A percentile compares a stretch with the other conserved stretches of the same genome.
Conservation (phyloP, 2,113 vertebrate genomes). For the Scomber japonicus region DNA sequence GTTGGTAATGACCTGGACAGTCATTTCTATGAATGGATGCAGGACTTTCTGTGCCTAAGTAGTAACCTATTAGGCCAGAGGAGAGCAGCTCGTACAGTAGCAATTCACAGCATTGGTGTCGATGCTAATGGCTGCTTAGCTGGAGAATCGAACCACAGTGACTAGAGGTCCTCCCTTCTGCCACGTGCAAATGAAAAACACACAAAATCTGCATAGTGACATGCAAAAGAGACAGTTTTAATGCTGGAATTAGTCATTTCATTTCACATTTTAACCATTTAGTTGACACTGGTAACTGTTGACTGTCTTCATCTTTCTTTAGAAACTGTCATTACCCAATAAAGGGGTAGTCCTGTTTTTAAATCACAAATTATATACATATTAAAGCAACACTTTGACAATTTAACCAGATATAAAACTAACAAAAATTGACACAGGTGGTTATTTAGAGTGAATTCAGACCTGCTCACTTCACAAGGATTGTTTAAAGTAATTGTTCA, state of each 20-base stretch:
- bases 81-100: conserved; percentile 55
- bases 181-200: conserved; percentile 64
- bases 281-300: conserved; percentile 12
- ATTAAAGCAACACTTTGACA: too few species aligned
- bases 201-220: conserved; percentile 47
- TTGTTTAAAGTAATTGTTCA: too few species aligned
- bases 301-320: too few species aligned
- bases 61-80: conserved; percentile 17
- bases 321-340: too few species aligned
- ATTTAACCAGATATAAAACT: too few species aligned
- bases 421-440: too few species aligned
- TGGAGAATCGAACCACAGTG: background rate
- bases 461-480: too few species aligned
- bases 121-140: conserved; percentile 57
- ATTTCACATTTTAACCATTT: conserved; percentile 19
- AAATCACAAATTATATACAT: too few species aligned
- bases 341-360: background rate
- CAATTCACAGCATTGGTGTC: conserved; percentile 56
- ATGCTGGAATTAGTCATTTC: conserved; percentile 30
- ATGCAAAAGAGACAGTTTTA: conserved; percentile 1
- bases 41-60: conserved; percentile 13
- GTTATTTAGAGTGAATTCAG: too few species aligned
- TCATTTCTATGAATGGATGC: conserved; percentile 17
- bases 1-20: conserved; percentile 65
- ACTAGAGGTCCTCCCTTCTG: conserved; percentile 2